These are phyloP conservation scores for Mactra quadrangularis DNA, from an alignment of 1,140 invertebrate genomes.

Conservation along the genomic window DNA sequence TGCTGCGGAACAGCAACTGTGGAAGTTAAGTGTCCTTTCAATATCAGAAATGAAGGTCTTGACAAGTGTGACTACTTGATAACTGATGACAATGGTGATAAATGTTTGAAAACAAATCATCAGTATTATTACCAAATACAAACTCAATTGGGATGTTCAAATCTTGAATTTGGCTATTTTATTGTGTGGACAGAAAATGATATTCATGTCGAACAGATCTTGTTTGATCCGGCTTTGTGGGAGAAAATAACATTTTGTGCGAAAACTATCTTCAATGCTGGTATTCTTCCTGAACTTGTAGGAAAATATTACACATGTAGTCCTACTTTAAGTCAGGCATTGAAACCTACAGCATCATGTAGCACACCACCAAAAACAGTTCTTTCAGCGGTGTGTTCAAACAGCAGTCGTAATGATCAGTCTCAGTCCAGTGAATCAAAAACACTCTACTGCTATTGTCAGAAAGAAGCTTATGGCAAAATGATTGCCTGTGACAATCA, in stretches of 20 bases:
- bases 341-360: no score
- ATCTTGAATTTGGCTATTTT: constrained; percentile 33
- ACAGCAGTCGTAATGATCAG: no score
- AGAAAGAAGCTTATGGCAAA: constrained; percentile 10
- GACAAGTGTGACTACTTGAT: neutral
- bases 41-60: neutral
- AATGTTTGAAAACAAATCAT: constrained; percentile 20
- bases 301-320: constrained; percentile 39
- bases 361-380: neutral
- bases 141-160: constrained; percentile 25
- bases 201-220: constrained; percentile 24
- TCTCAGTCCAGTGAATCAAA: no score
- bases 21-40: constrained; percentile 45
- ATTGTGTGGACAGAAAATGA: constrained; percentile 42
- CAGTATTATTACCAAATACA: constrained; percentile 59
- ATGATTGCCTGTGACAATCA: constrained; percentile 32
- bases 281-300: constrained; percentile 38
- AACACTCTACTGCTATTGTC: neutral
- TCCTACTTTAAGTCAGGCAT: no score
- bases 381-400: no score
- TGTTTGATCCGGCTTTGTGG: constrained; percentile 31
- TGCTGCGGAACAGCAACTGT: constrained; percentile 16
- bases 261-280: constrained; percentile 10
- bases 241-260: neutral
- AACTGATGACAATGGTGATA: no score